Base-by-base conservation (phyloP, 2,888 invertebrate species). In the Nasonovia ribisnigri region DNA sequence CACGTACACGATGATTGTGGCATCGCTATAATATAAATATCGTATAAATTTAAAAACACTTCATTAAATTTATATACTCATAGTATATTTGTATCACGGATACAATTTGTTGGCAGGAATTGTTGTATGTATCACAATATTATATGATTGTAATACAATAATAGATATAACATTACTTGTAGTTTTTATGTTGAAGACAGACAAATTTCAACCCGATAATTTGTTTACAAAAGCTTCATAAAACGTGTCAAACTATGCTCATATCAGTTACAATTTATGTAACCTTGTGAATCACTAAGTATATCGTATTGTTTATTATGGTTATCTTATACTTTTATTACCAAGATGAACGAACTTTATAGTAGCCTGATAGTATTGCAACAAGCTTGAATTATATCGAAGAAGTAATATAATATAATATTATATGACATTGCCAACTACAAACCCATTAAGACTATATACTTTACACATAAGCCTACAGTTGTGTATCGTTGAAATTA, bases 311-410 rank as follows among this genome's bases (percentile, higher is more conserved):
- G 43, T 90, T 90, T 90, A 89, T 77, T 77, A 24, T 26, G 13
- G 48, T 90, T 84, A 77, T 90, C 43, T 60, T 20, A 8, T 5
- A 24, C 11, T 86, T 91, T 57, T 91, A 91, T 86, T 86, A 11
- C 86, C 46, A n/a, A 84, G n/a, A 90, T 36, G 84, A 24, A 84
- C n/a, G n/a, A 42, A 54, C 57, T 84, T 42, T 84, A 84, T 84
- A 43, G 60, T 36, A 2, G 20, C n/a, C 46, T 46, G n/a, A 77
- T 36, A 77, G 24, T 46, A 20, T 48, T 90, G 46, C n/a, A 24
- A 46, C 10, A n/a, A 46, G 67, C 6, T 67, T 16, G 60, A 89
- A 57, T 60, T 51, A 43, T 86, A 86, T 46, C 29, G 29, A 46
- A 8, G 29, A 46, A 8, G 84, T 84, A 84, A 20, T 67, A 42